These are phyloP conservation scores for Athene cunicularia DNA, from an alignment of 2,113 vertebrate species.

Conservation along the genomic window DNA sequence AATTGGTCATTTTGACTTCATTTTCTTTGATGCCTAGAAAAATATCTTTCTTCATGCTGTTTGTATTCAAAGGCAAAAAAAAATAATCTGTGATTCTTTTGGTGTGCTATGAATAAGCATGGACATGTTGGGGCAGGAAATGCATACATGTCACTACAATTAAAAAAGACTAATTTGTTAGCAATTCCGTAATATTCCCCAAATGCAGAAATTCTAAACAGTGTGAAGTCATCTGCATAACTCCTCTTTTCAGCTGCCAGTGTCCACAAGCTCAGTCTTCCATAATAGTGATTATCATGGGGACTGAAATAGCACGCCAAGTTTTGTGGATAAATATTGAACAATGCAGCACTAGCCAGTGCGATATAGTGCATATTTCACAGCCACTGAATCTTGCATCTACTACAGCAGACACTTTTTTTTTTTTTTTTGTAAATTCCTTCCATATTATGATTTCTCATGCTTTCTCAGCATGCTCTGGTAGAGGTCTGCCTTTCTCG, in stretches of 20 bases:
- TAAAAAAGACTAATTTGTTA: constrained; percentile 66
- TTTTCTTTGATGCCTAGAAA: constrained; percentile 24
- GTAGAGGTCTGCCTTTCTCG: neutral
- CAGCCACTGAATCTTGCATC: neutral
- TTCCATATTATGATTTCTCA: neutral
- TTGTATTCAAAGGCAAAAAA: neutral
- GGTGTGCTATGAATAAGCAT: constrained; percentile 13
- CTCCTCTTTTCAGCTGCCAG: constrained; percentile 41
- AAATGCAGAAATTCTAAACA: constrained; percentile 73
- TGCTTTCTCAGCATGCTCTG: neutral
- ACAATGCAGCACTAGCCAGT: neutral
- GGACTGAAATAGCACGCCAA: neutral
- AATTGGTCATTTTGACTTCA: neutral
- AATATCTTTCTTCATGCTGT: neutral
- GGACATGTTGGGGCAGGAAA: constrained; percentile 45
- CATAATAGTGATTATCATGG: neutral
- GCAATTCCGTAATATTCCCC: constrained; percentile 62
- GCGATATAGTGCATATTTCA: rapidly evolving
- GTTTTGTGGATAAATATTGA: neutral
- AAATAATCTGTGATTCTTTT: neutral
- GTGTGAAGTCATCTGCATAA: constrained; percentile 57
- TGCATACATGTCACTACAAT: constrained; percentile 58
- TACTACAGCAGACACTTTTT: neutral
- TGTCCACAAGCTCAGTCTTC: constrained; percentile 14
- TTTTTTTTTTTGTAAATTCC: neutral